These are phyloP conservation scores for Neoitamus cyanurus DNA, from an alignment of 2,888 invertebrate genomes.

Conservation along the genomic window DNA sequence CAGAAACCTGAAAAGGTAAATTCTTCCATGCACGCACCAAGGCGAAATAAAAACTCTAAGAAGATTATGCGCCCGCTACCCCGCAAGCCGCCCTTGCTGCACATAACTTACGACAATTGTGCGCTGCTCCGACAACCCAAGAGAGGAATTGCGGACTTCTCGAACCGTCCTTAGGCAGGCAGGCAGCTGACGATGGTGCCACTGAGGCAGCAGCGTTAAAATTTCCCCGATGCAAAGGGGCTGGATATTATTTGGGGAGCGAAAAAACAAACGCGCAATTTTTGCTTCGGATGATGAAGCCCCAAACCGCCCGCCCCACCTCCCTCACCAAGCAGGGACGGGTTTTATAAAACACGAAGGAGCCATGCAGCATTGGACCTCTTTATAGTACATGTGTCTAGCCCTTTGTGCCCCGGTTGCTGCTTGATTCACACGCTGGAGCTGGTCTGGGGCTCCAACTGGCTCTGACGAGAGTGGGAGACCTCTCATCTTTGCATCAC, in stretches of 20 bases:
- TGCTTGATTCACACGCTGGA: not conserved
- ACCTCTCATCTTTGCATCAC: not conserved
- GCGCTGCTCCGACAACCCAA: not conserved
- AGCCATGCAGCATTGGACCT: not conserved
- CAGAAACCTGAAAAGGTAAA: not conserved
- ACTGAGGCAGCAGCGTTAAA: not conserved
- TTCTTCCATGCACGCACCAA: not conserved
- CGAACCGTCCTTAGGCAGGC: not conserved
- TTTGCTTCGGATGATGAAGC: not conserved
- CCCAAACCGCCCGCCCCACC: not conserved
- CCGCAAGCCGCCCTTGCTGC: not conserved
- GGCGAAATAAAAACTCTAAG: not conserved
- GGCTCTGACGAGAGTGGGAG: not conserved
- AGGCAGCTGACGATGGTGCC: not conserved
- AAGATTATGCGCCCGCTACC: not conserved
- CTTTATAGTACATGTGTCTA: not conserved
- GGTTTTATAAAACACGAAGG: not conserved
- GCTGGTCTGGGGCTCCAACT: not conserved
- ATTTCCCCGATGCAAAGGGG: not conserved
- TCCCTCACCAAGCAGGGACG: not conserved
- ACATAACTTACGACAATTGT: not conserved
- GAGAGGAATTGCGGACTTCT: not conserved
- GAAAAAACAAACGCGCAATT: not conserved
- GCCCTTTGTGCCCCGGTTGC: not conserved
- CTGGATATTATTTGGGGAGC: not conserved